phyloP scores from a whole-genome alignment of 2,113 vertebrate genomes.

The Monopterus albus region DNA sequence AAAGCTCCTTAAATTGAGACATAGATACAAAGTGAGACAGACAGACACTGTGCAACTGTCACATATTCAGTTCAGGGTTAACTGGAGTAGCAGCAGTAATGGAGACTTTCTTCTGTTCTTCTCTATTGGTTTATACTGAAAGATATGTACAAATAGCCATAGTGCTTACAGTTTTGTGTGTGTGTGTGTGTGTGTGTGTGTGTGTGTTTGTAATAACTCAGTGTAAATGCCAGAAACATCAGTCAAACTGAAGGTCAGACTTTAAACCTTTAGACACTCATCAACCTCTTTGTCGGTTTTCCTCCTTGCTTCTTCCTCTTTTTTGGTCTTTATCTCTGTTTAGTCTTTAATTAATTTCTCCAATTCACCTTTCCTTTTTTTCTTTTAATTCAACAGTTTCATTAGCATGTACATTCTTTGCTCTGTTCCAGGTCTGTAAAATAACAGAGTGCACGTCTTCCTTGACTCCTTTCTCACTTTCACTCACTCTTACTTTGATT shows the following conservation, averaged over 20 bases:
- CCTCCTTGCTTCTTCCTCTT: neutral
- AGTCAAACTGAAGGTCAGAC: slow-evolving; percentile 63
- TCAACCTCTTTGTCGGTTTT: slow-evolving; percentile 34
- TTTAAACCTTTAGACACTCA: slow-evolving; percentile 57
- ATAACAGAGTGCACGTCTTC: neutral
- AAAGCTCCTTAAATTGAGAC: neutral
- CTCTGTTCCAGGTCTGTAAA: slow-evolving; percentile 31
- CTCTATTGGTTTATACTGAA: slow-evolving; percentile 22
- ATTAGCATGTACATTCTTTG: too few relatives aligned
- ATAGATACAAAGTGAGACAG: neutral
- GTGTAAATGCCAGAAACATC: slow-evolving; percentile 63
- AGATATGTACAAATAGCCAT: slow-evolving; percentile 24
- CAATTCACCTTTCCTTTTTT: neutral
- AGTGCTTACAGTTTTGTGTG: slow-evolving; percentile 31
- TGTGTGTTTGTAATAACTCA: slow-evolving; percentile 30
- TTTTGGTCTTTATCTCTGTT: neutral
- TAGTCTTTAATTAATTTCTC: neutral
- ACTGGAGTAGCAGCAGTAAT: slow-evolving; percentile 32
- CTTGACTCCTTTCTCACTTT: neutral
- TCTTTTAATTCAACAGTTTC: too few relatives aligned
- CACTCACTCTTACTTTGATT: slow-evolving; percentile 25
- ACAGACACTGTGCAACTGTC: slow-evolving; percentile 3
- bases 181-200: slow-evolving; percentile 19
- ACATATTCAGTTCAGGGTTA: slow-evolving; percentile 39
- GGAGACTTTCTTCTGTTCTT: too few relatives aligned